Base-by-base conservation (phyloP, 1,140 invertebrate genomes). In the Lordiphosa stackelbergi region DNA sequence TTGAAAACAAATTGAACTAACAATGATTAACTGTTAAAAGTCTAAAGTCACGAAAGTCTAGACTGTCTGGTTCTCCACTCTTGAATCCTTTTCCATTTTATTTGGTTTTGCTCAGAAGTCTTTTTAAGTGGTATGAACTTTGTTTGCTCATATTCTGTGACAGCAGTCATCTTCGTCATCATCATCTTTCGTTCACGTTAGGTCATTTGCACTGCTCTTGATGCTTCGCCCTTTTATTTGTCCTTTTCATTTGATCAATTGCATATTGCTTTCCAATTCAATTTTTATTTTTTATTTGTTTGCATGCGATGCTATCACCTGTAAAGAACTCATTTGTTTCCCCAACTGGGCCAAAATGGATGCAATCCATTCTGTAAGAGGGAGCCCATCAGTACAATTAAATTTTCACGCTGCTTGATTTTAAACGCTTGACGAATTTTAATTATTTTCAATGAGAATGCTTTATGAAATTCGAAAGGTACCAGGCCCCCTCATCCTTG, bases 331-430 rank as follows among this genome's bases (percentile, higher is more conserved):
- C 64, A 66, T 66, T 66, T 66, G 64, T 46, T 68, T 43, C 37
- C 65, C 52, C 53, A 66, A 57, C 54, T 66, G 28, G 28, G 63
- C 61, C 43, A 68, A 68, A 60, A 48, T 66, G 66, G 54, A 54
- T 49, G 37, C 64, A 69, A 68, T 58, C 41, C 64, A 59, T 55
- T 46, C 35, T 42, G 6, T 2, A 6, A 19, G 13, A 31, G 46
- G 54, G 51, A 49, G 19, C 40, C 63, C 63, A 59, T 81, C 77
- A 81, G 74, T 81, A 81, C 75, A 81, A 81, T 81, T 81, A 81
- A 81, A 81, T 81, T 81, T 81, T 71, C 77, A 83, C 65, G 75
- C 75, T 71, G 75, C 77, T 83, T 81, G 77, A 81, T 81, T 81
- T 81, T 83, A 66, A 81, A 81, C 77, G 75, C 57, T 62, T 69